Evolutionary conservation across 2,888 invertebrate genomes (phyloP).

Genomic region (Globia sparganii): DNA sequence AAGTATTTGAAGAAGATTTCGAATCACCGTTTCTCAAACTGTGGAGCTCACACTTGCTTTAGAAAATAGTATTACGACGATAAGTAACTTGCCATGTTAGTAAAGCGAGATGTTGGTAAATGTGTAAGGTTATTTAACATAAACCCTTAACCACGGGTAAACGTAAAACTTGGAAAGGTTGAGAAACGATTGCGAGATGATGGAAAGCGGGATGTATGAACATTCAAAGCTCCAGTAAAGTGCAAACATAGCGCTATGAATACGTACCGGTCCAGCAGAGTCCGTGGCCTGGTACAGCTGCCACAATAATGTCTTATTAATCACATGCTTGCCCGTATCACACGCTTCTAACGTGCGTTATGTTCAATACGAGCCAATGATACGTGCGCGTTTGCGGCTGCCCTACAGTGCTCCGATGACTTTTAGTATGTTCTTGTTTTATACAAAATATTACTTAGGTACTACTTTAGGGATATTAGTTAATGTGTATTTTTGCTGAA

Average conservation of each 20-base stretch:
- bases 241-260: conserved; percentile 69
- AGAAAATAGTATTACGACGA: background rate
- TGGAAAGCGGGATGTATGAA: conserved; percentile 65
- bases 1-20: conserved; percentile 56
- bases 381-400: conserved; percentile 41
- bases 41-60: conserved; percentile 12
- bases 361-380: conserved; percentile 53
- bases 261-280: conserved; percentile 87
- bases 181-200: conserved; percentile 49
- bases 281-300: conserved; percentile 90
- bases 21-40: conserved; percentile 47
- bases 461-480: background rate
- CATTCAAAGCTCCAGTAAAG: conserved; percentile 71
- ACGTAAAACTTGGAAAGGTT: conserved; percentile 22
- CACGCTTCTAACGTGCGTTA: conserved; percentile 61
- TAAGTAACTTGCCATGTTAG: conserved; percentile 1
- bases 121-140: background rate
- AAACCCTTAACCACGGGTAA: background rate
- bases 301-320: conserved; percentile 88
- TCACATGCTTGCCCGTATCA: conserved; percentile 74
- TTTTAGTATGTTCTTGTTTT: conserved; percentile 25
- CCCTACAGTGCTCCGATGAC: conserved; percentile 49
- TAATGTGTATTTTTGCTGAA: conserved; percentile 14
- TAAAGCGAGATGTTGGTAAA: conserved; percentile 3
- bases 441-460: conserved; percentile 60